Base-by-base conservation (phyloP, 2,888 invertebrate genomes). In the Polymixis lichenea region DNA sequence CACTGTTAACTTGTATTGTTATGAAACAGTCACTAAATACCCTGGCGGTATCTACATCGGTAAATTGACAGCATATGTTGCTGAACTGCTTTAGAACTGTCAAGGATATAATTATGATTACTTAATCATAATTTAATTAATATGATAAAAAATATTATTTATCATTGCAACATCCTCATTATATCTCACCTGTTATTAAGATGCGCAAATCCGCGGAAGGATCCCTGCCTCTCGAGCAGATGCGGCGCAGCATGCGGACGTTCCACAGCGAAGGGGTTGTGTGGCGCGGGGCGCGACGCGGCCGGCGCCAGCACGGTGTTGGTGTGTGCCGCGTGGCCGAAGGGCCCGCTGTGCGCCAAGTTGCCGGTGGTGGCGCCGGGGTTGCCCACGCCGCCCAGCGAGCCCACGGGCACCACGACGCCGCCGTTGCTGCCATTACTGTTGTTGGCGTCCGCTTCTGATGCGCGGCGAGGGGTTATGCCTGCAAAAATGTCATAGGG, bases 221-320 rank as follows among this genome's bases (percentile, higher is more conserved):
- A 99, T 86, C 99, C 99, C 96, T 99, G 99, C 53, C 99, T 97
- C 94, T 99, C 98, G 74, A 99, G 97, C 97, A 99, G 98, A 86
- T 98, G 98, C 53, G 98, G 98, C 61, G 99, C 99, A 77, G 99
- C 99, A 92, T 99, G 99, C 4, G 99, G 99, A 72, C 99, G 97
- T 94, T 99, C 99, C 89, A 99, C 99, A 17, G 99, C 99, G 94
- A 98, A 98, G 2, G 99, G 99, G 96, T 99, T 99, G 92, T 98
- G 97, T 61, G 97, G 93, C 67, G 97, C 91, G 75, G 95, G 92
- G 60, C 97, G 96, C 60, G 93, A 90, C 55, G 90, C 93, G 17
- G 88, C 81, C 43, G 86, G 72, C 62, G 86, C 72, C 17, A 80
- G 69, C 58, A 73, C 67, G 49, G 65, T 78, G 74, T 19, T 53